A percentile compares a stretch with the other conserved stretches of the same genome.
Conservation (phyloP, 2,888 invertebrate species). For the Acanthopleura granulata region DNA sequence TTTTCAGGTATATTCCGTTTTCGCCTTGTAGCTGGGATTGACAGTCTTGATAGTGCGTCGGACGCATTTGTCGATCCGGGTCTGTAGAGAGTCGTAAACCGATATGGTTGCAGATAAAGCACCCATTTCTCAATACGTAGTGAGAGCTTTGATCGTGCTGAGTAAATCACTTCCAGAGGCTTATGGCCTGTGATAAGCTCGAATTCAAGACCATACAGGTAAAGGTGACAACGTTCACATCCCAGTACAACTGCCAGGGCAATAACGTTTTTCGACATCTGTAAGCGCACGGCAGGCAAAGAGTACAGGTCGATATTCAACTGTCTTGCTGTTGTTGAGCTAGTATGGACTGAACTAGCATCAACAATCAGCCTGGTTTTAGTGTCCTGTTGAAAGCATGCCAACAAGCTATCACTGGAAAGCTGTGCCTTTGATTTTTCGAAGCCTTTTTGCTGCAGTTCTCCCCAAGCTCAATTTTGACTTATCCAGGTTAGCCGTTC, state of each 20-base stretch:
- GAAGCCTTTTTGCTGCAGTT: neutral
- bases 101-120: neutral
- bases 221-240: neutral
- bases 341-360: neutral
- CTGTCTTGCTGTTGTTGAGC: neutral
- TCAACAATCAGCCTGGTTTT: neutral
- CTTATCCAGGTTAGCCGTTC: neutral
- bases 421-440: neutral
- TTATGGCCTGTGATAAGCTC: neutral
- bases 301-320: neutral
- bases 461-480: neutral
- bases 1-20: too few relatives aligned
- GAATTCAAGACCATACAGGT: neutral
- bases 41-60: neutral
- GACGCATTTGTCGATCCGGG: neutral
- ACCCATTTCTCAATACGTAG: slow-evolving; percentile 1
- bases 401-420: neutral
- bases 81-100: neutral
- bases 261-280: neutral
- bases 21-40: neutral
- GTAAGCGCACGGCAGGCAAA: neutral
- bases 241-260: neutral
- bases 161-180: neutral
- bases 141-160: neutral
- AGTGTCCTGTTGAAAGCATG: neutral